Conservation (phyloP, 2,797 vertebrate species). For the Selene dorsalis region DNA sequence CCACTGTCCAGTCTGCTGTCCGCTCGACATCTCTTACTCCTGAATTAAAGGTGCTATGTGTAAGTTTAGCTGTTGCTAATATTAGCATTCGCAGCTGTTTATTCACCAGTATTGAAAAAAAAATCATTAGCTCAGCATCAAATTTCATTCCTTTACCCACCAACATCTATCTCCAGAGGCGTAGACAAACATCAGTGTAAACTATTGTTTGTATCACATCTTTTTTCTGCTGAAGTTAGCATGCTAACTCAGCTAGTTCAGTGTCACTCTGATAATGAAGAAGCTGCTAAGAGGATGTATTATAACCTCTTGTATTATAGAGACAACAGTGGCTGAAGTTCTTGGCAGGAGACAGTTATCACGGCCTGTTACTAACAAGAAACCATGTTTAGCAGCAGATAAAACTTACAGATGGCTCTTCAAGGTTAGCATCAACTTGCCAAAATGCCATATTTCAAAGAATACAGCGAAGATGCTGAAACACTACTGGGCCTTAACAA, state of each 20-base stretch:
- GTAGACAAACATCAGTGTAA: neutral
- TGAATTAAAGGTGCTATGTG: neutral
- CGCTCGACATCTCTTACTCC: neutral
- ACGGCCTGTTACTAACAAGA: too few relatives aligned
- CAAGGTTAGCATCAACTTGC: slow-evolving; percentile 13
- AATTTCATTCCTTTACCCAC: too few relatives aligned
- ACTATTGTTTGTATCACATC: neutral
- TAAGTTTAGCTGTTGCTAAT: neutral
- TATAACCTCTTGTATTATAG: neutral
- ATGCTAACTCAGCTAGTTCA: neutral
- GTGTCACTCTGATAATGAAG: too few relatives aligned
- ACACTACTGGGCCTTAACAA: neutral
- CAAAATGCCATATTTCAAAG: neutral
- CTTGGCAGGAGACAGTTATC: neutral
- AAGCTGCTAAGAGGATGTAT: neutral
- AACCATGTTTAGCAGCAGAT: too few relatives aligned
- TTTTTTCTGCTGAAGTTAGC: neutral
- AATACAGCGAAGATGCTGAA: neutral
- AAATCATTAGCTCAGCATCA: too few relatives aligned
- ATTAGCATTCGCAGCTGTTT: neutral
- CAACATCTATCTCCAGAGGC: neutral
- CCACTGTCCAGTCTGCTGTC: neutral
- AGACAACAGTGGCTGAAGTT: neutral
- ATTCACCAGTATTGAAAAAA: neutral
- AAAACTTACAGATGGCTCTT: neutral